Evolutionary conservation across 1,140 invertebrate genomes (phyloP).

Genomic region (Magallana angulata): DNA sequence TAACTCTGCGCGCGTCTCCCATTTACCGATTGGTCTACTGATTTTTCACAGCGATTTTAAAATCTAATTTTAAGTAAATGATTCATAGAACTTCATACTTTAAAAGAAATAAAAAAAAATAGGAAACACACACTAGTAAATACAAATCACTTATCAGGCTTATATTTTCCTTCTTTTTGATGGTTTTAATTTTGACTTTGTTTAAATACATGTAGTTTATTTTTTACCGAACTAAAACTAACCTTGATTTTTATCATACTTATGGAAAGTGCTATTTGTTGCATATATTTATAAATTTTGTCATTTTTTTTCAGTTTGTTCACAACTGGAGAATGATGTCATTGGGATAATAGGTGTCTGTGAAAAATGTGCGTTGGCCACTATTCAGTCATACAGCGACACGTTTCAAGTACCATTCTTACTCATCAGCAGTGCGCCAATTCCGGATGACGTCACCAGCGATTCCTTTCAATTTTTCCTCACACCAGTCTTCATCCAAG

Average conservation of each 20-base stretch:
- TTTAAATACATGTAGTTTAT: too few species aligned
- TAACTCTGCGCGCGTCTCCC: not conserved
- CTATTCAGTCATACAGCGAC: constrained; percentile 95
- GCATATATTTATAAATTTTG: not conserved
- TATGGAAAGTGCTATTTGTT: too few species aligned
- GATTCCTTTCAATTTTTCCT: constrained; percentile 79
- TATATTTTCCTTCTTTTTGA: too few species aligned
- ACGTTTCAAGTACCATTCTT: constrained; percentile 94
- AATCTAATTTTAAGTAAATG: constrained; percentile 37
- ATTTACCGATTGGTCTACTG: not conserved
- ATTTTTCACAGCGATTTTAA: not conserved
- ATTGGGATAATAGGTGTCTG: constrained; percentile 94
- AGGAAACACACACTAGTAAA: too few species aligned
- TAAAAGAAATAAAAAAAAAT: too few species aligned
- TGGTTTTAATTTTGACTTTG: too few species aligned
- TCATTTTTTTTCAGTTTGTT: constrained; percentile 88
- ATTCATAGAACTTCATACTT: too few species aligned
- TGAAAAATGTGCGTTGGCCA: constrained; percentile 94
- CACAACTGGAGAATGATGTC: constrained; percentile 93
- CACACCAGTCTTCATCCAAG: constrained; percentile 95
- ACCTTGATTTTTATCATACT: too few species aligned
- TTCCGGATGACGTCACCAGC: constrained; percentile 11
- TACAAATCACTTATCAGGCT: too few species aligned
- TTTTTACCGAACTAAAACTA: too few species aligned
- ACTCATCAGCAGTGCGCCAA: not conserved